Evolutionary conservation across 2,113 vertebrate genomes (phyloP).

Genomic region (Rhagologus leucostigma): DNA sequence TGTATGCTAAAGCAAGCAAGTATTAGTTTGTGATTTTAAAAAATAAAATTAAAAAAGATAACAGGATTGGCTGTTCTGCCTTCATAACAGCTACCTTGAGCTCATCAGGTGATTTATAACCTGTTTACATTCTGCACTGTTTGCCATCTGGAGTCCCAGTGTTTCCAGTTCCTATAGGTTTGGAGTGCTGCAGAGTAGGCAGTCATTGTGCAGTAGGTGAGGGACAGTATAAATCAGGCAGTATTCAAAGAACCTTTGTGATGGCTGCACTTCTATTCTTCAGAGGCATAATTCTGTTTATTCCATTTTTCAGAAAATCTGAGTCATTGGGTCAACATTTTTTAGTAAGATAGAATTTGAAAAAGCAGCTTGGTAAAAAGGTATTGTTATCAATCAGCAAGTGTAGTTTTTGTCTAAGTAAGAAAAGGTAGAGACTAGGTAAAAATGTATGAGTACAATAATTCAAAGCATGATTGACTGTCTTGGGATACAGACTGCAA

Average conservation of each 20-base stretch:
- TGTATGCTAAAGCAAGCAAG: not conserved
- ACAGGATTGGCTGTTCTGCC: not conserved
- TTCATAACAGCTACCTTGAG: not conserved
- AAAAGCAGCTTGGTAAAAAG: not conserved
- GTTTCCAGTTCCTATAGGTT: not conserved
- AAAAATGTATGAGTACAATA: not conserved
- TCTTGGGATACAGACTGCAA: not conserved
- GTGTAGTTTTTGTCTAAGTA: not conserved
- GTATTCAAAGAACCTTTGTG: not conserved
- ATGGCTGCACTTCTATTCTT: not conserved
- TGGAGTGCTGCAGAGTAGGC: not conserved
- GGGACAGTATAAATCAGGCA: not conserved
- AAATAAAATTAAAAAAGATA: not conserved
- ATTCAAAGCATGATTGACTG: not conserved
- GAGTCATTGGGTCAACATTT: not conserved
- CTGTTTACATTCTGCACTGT: not conserved
- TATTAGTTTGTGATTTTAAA: not conserved
- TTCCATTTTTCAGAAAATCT: not conserved
- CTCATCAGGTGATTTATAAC: not conserved
- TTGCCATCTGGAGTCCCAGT: not conserved
- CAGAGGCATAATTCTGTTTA: not conserved
- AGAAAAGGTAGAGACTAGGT: not conserved
- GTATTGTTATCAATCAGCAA: not conserved
- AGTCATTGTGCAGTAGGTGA: not conserved
- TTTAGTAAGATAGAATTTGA: not conserved